Conservation (phyloP, 2,797 vertebrate genomes). For the Echiichthys vipera region DNA sequence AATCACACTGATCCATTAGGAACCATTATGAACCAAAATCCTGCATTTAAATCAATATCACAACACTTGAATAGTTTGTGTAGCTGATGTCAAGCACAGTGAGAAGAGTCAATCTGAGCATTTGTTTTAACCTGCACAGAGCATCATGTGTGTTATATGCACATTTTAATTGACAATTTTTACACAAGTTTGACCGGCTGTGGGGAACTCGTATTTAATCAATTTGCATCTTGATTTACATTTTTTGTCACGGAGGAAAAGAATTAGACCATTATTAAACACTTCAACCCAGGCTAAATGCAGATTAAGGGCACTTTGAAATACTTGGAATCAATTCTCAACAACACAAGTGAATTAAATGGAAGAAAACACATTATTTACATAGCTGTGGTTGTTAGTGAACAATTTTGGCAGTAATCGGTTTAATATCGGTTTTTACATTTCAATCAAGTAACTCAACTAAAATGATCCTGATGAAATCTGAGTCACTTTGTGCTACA, state of each 20-base stretch:
- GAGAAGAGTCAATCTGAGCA: neutral
- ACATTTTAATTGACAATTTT: neutral
- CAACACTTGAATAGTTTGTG: neutral
- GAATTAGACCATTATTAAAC: neutral
- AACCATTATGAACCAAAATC: conserved; percentile 15
- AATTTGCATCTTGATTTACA: neutral
- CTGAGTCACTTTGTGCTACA: neutral
- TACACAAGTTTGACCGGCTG: neutral
- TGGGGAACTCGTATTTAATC: neutral
- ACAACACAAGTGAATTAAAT: neutral
- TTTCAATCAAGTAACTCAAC: neutral
- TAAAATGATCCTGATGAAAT: neutral
- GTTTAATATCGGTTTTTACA: neutral
- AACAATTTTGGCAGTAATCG: neutral
- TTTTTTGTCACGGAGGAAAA: neutral
- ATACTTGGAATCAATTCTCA: neutral
- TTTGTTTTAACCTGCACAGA: neutral
- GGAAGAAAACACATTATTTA: neutral
- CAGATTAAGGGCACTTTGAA: neutral
- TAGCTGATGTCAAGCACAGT: neutral
- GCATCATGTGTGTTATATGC: neutral
- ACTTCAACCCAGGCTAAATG: neutral
- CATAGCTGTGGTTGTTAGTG: neutral
- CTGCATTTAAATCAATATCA: conserved; percentile 29
- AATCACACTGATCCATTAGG: conserved; percentile 37